These are phyloP conservation scores for Linnaemya vulpina DNA, from an alignment of 2,888 invertebrate species.

Conservation along the genomic window DNA sequence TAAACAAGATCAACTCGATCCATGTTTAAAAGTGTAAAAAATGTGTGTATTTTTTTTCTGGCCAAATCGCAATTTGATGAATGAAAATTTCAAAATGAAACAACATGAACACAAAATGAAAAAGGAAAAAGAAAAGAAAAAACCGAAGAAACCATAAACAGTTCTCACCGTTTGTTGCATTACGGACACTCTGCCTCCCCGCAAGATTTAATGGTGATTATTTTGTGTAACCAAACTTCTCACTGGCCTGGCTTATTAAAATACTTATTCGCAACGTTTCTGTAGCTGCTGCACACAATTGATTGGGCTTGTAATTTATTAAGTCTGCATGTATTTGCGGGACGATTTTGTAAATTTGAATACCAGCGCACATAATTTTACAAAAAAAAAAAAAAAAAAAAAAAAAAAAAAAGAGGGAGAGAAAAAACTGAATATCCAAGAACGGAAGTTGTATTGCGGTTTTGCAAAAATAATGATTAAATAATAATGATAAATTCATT, in stretches of 20 bases:
- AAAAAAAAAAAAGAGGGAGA: background rate
- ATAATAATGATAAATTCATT: constrained; percentile 55
- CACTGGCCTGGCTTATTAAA: constrained; percentile 32
- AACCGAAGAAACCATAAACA: constrained; percentile 54
- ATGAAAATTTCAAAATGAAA: constrained; percentile 24
- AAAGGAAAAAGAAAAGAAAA: constrained; percentile 4
- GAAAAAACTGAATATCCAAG: constrained; percentile 39
- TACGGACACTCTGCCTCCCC: constrained; percentile 42
- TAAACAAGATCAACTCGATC: constrained; percentile 37
- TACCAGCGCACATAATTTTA: constrained; percentile 28
- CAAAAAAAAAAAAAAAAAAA: constrained; percentile 12
- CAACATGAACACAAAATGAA: constrained; percentile 4
- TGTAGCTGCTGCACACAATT: constrained; percentile 4
- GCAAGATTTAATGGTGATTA: constrained; percentile 52
- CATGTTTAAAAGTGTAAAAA: background rate
- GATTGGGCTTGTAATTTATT: constrained; percentile 6
- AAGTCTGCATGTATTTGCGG: constrained; percentile 5
- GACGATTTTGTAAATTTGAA: constrained; percentile 44
- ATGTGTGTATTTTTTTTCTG: background rate
- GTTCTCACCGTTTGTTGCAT: constrained; percentile 61
- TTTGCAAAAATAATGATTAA: constrained; percentile 65
- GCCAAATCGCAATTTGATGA: constrained; percentile 12
- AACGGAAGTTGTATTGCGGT: constrained; percentile 71
- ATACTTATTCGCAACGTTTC: constrained; percentile 4
- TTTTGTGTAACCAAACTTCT: constrained; percentile 56